Conservation (phyloP, 2,888 invertebrate genomes). For the Euzetes globulus region DNA sequence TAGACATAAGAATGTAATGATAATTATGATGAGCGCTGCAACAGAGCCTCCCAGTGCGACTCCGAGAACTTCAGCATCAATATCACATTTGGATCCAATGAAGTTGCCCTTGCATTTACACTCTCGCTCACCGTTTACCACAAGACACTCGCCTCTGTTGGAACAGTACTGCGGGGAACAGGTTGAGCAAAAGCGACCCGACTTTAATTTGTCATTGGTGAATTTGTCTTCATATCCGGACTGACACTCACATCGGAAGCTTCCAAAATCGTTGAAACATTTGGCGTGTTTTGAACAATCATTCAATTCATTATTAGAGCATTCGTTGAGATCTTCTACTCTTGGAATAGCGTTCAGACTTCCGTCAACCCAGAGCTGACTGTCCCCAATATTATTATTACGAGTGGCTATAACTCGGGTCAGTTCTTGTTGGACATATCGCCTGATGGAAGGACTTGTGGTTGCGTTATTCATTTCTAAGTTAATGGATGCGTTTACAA, state of each 20-base stretch:
- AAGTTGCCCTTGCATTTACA: constrained; percentile 59
- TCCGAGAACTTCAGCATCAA: constrained; percentile 83
- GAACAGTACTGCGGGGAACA: constrained; percentile 70
- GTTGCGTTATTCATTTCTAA: constrained; percentile 53
- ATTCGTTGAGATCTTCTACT: constrained; percentile 70
- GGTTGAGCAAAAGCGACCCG: constrained; percentile 46
- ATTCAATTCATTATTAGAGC: constrained; percentile 68
- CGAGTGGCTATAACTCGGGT: constrained; percentile 71
- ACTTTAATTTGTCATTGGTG: constrained; percentile 52
- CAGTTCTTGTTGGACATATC: constrained; percentile 73
- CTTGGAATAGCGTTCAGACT: constrained; percentile 39
- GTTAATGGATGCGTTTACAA: constrained; percentile 69
- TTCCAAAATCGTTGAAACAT: constrained; percentile 76
- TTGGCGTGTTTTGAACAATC: constrained; percentile 71
- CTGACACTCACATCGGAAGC: constrained; percentile 67
- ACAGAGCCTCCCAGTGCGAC: constrained; percentile 84
- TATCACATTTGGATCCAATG: constrained; percentile 78
- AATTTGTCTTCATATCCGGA: constrained; percentile 68
- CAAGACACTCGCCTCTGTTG: constrained; percentile 74
- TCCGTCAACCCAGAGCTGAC: constrained; percentile 58
- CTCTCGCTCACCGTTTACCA: constrained; percentile 63
- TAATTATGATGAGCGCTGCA: constrained; percentile 78
- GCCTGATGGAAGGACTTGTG: constrained; percentile 60
- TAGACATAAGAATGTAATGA: constrained; percentile 72
- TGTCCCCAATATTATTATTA: constrained; percentile 79